Evolutionary conservation across 2,888 invertebrate species (phyloP), one percentile per base, ranked within the genome.

Genomic region (Plagodis pulveraria): DNA sequence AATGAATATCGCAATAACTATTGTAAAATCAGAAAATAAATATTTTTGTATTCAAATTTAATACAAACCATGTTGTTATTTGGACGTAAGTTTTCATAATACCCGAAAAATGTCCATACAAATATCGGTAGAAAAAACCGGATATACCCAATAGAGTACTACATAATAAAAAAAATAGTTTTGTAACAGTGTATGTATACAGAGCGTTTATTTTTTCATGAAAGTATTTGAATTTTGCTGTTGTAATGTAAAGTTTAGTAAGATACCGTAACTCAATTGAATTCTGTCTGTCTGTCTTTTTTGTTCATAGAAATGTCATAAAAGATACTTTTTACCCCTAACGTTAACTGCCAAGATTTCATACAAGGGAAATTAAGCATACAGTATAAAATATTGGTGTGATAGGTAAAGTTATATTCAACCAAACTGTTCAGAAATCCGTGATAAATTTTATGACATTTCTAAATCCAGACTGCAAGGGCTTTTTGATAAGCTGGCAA

Each of bases 201-300:
- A 86, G 84, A 86, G 81, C 74, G 83, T 83, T 88, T 89, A 88
- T 89, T 87, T 89, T 89, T 88, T 83, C 86, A 87, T 74, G 64
- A 67, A 76, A 73, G 76, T 77, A 80, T 76, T 81, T 74, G 74
- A 79, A 78, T 79, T 69, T 66, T 36, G 63, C 62, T 69, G 65
- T 65, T 65, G 62, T 63, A 47, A 58, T 62, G 62, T 70, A 71
- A 67, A 63, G 65, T 71, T 51, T 52, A 48, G 48, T 40, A 40
- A 33, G 45, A 50, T 58, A 48, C 40, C 50, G 47, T 59, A 56
- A 48, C 43, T 38, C 38, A 9, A 52, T 10, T 40, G 5, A 7
- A 40, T 40, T 40, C 40, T 40, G 40, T 40, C 10, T 40, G 10
- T 40, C 10, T 40, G 8, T 8, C 36, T 10, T 10, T 58, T 32